A percentile compares a stretch with the other conserved stretches of the same genome.
Evolutionary conservation across 1,140 invertebrate species (phyloP).

Genomic region (Drosophila pseudoananassae): DNA sequence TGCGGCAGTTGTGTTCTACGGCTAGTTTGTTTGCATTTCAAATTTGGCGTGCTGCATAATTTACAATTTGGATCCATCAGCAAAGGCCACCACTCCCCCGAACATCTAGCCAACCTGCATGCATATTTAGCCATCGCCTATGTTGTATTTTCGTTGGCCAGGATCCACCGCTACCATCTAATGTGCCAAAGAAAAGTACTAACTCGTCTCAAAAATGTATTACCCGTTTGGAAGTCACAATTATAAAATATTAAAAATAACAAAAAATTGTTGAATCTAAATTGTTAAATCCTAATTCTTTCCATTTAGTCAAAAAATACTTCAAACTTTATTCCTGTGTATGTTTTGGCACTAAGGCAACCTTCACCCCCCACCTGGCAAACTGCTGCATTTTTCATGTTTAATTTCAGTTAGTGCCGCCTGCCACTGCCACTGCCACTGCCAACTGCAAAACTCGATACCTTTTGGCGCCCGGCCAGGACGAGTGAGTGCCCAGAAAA

Average conservation of each 20-base stretch:
- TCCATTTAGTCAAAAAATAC: too few relatives aligned
- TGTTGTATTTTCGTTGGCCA: conserved; percentile 33
- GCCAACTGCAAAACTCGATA: conserved; percentile 30
- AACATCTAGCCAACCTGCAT: background rate
- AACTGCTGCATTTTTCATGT: conserved; percentile 75
- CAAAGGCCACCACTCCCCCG: background rate
- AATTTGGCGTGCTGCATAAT: conserved; percentile 72
- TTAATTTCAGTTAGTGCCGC: conserved; percentile 77
- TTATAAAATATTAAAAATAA: too few relatives aligned
- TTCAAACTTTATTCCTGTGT: conserved; percentile 2
- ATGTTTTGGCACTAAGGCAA: conserved; percentile 2
- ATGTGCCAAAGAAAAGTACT: conserved; percentile 1
- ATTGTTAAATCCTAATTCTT: too few relatives aligned
- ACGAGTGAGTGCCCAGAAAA: conserved; percentile 11
- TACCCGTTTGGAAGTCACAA: too few relatives aligned
- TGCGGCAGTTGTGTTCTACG: conserved; percentile 20
- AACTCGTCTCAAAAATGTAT: too few relatives aligned
- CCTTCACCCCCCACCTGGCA: conserved; percentile 7
- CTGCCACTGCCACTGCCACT: conserved; percentile 24
- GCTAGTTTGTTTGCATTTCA: conserved; percentile 72
- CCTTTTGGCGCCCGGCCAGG: conserved; percentile 55
- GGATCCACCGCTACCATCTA: conserved; percentile 9
- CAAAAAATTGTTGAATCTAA: too few relatives aligned
- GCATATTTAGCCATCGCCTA: conserved; percentile 28
- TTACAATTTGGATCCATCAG: conserved; percentile 47